Percentiles rank a stretch among this genome's conserved stretches.
Conservation (phyloP, 2,113 vertebrate genomes). For the Gasterosteus aculeatus region DNA sequence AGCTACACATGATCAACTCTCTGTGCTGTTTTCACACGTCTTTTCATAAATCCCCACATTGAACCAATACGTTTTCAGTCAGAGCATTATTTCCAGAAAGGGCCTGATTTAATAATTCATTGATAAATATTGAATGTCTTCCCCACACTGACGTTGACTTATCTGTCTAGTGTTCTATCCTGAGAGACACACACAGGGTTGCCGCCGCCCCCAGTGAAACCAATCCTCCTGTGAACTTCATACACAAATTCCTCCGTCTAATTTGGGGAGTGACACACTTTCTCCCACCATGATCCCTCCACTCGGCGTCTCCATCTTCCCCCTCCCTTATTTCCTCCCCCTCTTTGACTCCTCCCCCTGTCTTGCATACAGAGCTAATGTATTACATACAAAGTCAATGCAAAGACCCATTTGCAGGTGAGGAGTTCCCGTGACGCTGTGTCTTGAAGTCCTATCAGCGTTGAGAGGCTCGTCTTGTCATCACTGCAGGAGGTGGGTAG, state of each 20-base stretch:
- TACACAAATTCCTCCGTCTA: conserved; percentile 81
- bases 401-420: too few species aligned
- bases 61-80: background rate
- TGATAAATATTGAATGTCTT: background rate
- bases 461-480: too few species aligned
- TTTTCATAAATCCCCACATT: background rate
- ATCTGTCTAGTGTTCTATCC: conserved; percentile 19
- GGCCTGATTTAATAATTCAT: background rate
- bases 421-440: too few species aligned
- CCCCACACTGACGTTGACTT: background rate
- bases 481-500: too few species aligned
- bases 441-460: too few species aligned
- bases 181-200: conserved; percentile 27
- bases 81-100: background rate
- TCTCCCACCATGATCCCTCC: conserved; percentile 40
- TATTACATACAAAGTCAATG: too few species aligned
- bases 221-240: conserved; percentile 82
- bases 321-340: conserved; percentile 33
- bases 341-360: background rate
- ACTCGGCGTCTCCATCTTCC: conserved; percentile 30
- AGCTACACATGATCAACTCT: background rate
- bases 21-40: background rate
- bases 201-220: conserved; percentile 66
- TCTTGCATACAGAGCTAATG: too few species aligned
- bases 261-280: conserved; percentile 79